A percentile compares a stretch with the other conserved stretches of the same genome.
phyloP scores from a whole-genome alignment of 2,113 vertebrate species.

The Vireo altiloquus region DNA sequence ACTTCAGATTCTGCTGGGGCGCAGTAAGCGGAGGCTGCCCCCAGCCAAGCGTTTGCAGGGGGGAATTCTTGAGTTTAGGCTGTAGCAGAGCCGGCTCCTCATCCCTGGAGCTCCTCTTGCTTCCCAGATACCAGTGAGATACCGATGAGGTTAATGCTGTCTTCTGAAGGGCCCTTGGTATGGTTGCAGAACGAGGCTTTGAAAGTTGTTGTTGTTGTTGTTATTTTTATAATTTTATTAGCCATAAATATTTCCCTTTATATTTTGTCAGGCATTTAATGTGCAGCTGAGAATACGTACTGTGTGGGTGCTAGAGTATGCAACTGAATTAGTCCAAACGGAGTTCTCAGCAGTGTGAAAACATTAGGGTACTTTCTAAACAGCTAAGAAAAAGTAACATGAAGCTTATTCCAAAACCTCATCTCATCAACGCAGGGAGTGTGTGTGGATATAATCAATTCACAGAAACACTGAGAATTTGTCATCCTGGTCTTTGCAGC shows the following conservation, averaged over 20 bases:
- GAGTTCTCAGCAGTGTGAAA: not conserved
- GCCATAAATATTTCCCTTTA: not conserved
- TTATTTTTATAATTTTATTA: not conserved
- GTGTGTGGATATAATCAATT: not conserved
- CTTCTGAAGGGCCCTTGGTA: not conserved
- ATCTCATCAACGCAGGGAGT: not conserved
- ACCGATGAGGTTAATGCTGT: accelerated
- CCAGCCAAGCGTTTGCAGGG: not conserved
- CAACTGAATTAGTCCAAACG: not conserved
- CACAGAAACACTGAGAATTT: not conserved
- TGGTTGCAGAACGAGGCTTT: not conserved
- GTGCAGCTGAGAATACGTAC: not conserved
- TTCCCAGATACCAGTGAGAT: not conserved
- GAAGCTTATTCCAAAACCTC: not conserved
- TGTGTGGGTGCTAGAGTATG: not conserved
- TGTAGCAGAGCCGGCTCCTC: accelerated
- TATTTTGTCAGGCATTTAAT: not conserved
- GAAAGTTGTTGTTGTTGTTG: not conserved
- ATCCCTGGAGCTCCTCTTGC: not conserved
- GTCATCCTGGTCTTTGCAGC: not conserved
- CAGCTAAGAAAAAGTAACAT: not conserved
- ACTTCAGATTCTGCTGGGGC: not conserved
- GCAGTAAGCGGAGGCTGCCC: not conserved
- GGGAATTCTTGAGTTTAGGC: not conserved
- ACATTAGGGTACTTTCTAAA: not conserved